Percentiles rank a stretch among this genome's conserved stretches.
Evolutionary conservation across 2,888 invertebrate species (phyloP).

Genomic region (Orthonychiurus folsomi): DNA sequence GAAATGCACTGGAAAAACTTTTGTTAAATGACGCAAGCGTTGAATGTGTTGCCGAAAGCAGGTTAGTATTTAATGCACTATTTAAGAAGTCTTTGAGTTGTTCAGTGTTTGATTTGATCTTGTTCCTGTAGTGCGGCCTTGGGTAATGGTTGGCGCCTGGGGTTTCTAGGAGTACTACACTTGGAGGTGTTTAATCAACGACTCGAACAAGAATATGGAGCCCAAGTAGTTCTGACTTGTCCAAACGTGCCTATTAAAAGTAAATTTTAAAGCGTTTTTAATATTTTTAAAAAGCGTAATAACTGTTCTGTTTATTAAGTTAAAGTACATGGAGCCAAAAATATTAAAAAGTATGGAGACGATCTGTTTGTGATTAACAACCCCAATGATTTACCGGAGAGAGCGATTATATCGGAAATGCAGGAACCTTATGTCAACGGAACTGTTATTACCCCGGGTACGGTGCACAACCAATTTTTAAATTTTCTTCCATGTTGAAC

Average conservation of each 20-base stretch:
- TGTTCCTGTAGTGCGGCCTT: slow-evolving; percentile 60
- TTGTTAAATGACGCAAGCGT: slow-evolving; percentile 92
- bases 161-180: slow-evolving; percentile 76
- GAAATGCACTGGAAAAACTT: slow-evolving; percentile 78
- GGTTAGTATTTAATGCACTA: slow-evolving; percentile 51
- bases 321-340: slow-evolving; percentile 63
- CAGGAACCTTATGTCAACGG: slow-evolving; percentile 80
- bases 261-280: slow-evolving; percentile 40
- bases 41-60: slow-evolving; percentile 66
- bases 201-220: slow-evolving; percentile 70
- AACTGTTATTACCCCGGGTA: slow-evolving; percentile 76
- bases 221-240: slow-evolving; percentile 71
- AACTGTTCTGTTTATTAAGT: slow-evolving; percentile 44
- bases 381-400: slow-evolving; percentile 63
- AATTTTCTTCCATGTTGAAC: neutral
- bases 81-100: no score
- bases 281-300: neutral
- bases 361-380: slow-evolving; percentile 61
- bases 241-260: slow-evolving; percentile 77
- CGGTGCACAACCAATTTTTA: slow-evolving; percentile 13
- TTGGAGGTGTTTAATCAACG: slow-evolving; percentile 82
- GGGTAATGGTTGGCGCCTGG: slow-evolving; percentile 80
- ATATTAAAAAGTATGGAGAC: slow-evolving; percentile 56
- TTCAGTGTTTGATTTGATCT: neutral
- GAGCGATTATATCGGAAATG: slow-evolving; percentile 59